Evolutionary conservation across 2,888 invertebrate genomes (phyloP), one percentile per base, ranked within the genome.

Genomic region (Eupithecia subumbrata): DNA sequence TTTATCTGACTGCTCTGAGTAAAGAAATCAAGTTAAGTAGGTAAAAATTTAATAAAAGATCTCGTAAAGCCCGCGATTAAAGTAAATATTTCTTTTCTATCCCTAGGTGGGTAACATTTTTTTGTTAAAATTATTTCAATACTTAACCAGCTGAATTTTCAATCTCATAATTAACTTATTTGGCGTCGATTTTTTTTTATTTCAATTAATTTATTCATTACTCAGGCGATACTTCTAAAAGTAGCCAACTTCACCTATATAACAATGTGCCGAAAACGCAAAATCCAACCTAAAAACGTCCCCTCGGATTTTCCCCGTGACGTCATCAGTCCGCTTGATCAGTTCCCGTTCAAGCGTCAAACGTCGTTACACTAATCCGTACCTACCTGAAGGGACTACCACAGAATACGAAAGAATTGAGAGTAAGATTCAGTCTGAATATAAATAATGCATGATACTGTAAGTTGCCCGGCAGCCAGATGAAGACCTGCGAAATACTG

Each of bases 301-400:
- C 75, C 67, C 64, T 43, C 16, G 52, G 48, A 76, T 75, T 78
- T 80, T 43, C 45, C 40, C 25, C 16, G 74, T 63, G 52, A 71
- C 77, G 79, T 78, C 76, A 77, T 80, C 80, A 76, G 77, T 71
- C 25, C 77, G 77, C 74, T 71, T 78, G 77, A 75, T 71, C 75
- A 73, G 63, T 73, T 71, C 68, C 56, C 76, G 80, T 75, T 81
- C 80, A 78, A 52, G 76, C 79, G 80, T 78, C 79, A 81, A 81
- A 81, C 77, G 76, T 78, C 74, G 78, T 81, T 79, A 78, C 75
- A 77, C 75, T 80, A 79, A 80, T 78, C 80, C 78, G 71, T 75
- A 73, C 74, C 71, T 76, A 77, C 77, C 71, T 68, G 78, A 79
- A 74, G 78, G 76, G 77, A 76, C 76, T 30, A 12, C 67, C 40